phyloP scores from a whole-genome alignment of 2,797 vertebrate species.

The Melanotaenia maccullochi region DNA sequence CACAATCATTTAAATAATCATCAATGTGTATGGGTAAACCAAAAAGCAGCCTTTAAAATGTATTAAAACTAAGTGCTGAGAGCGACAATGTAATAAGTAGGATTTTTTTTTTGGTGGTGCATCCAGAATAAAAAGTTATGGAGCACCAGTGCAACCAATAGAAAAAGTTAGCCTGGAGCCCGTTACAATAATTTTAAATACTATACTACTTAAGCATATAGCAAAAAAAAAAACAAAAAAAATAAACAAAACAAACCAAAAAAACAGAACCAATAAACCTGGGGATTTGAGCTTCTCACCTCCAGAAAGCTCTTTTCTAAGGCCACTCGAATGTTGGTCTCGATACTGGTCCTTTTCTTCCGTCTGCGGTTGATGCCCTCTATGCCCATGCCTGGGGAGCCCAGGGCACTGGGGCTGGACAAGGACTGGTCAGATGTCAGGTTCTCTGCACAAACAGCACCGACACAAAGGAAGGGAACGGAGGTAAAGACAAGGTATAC shows the following conservation, averaged over 20 bases:
- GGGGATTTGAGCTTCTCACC: constrained; percentile 80
- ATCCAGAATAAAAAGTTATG: too few species aligned
- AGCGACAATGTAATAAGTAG: too few species aligned
- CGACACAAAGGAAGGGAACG: constrained; percentile 66
- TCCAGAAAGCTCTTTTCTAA: constrained; percentile 99
- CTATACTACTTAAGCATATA: neutral
- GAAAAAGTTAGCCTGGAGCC: too few species aligned
- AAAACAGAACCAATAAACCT: neutral
- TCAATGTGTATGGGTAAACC: too few species aligned
- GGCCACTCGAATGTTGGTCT: constrained; percentile 99
- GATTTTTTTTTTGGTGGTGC: too few species aligned
- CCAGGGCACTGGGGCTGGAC: constrained; percentile 96
- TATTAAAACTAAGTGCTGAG: too few species aligned
- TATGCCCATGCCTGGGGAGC: constrained; percentile 92
- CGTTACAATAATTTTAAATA: too few species aligned
- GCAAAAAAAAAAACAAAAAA: neutral
- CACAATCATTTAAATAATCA: too few species aligned
- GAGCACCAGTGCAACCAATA: too few species aligned
- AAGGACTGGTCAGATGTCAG: constrained; percentile 95
- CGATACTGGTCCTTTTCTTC: constrained; percentile 99
- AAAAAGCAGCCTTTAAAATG: too few species aligned
- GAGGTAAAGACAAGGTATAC: constrained; percentile 76
- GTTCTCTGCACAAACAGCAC: constrained; percentile 93
- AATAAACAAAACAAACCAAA: neutral
- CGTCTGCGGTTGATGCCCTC: constrained; percentile 98